phyloP scores from a whole-genome alignment of 2,113 vertebrate genomes.

The Tursiops truncatus region DNA sequence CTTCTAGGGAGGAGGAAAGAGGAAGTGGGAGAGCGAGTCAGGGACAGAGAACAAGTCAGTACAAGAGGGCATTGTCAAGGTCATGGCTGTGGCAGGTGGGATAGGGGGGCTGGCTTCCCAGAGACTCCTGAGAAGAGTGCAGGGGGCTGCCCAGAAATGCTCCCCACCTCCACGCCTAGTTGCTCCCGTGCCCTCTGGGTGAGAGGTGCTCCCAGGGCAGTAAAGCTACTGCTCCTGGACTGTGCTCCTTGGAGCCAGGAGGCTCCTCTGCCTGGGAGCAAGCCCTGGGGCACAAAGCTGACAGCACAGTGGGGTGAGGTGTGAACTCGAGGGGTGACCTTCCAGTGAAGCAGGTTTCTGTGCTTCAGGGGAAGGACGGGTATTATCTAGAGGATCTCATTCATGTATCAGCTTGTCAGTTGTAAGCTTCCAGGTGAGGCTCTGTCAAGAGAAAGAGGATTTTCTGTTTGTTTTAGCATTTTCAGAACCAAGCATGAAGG shows the following conservation, averaged over 20 bases:
- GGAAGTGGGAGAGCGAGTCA: neutral
- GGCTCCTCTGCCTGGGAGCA: neutral
- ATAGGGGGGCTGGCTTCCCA: neutral
- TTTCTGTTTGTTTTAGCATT: constrained; percentile 2
- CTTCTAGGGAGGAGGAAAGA: neutral
- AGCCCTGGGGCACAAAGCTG: no score
- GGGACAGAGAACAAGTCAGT: neutral
- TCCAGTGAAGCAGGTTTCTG: neutral
- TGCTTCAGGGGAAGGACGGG: neutral
- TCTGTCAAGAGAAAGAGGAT: neutral
- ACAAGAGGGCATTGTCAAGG: no score
- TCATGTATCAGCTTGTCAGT: no score
- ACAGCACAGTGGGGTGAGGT: neutral
- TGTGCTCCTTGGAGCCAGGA: neutral
- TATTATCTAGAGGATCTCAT: neutral
- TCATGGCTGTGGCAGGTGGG: neutral
- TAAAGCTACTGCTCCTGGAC: neutral
- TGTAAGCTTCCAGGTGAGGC: neutral
- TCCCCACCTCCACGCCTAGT: neutral
- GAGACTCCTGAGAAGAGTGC: neutral
- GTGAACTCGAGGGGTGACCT: neutral
- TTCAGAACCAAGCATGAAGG: neutral
- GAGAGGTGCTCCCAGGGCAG: neutral
- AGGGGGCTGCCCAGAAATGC: neutral
- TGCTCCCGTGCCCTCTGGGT: neutral